Evolutionary conservation across 2,113 vertebrate genomes (phyloP).

Genomic region (Pelvicachromis taeniatus): DNA sequence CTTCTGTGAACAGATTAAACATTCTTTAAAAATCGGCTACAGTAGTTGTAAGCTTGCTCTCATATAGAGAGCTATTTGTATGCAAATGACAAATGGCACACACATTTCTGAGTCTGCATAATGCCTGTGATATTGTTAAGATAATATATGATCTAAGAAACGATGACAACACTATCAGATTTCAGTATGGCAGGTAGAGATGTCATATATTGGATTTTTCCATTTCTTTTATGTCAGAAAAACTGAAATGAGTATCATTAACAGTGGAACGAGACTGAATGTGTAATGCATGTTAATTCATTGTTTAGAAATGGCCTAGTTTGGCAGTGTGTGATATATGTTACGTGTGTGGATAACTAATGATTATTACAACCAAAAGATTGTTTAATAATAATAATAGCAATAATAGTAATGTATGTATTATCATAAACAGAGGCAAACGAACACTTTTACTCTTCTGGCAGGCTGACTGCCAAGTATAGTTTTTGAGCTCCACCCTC

Average conservation of each 20-base stretch:
- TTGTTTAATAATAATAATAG: not conserved
- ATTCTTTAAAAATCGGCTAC: not conserved
- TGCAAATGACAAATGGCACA: not conserved
- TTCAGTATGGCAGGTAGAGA: not conserved
- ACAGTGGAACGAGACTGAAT: not conserved
- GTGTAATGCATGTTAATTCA: not conserved
- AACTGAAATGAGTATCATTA: not conserved
- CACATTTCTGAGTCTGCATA: not conserved
- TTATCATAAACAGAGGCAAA: not conserved
- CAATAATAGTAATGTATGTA: not conserved
- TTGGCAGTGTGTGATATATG: not conserved
- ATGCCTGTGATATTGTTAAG: not conserved
- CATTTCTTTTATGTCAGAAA: not conserved
- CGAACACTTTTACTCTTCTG: not conserved
- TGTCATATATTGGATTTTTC: not conserved
- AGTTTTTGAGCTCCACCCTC: slow-evolving; percentile 35
- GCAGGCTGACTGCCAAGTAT: slow-evolving; percentile 21
- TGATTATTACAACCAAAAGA: not conserved
- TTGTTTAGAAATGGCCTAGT: not conserved
- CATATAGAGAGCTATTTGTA: not conserved
- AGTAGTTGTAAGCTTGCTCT: not conserved
- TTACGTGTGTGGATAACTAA: not conserved
- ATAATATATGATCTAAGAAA: not conserved
- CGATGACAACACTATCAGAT: not conserved
- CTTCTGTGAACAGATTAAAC: not conserved